phyloP scores from a whole-genome alignment of 2,113 vertebrate species.

The Leucoraja erinaceus region DNA sequence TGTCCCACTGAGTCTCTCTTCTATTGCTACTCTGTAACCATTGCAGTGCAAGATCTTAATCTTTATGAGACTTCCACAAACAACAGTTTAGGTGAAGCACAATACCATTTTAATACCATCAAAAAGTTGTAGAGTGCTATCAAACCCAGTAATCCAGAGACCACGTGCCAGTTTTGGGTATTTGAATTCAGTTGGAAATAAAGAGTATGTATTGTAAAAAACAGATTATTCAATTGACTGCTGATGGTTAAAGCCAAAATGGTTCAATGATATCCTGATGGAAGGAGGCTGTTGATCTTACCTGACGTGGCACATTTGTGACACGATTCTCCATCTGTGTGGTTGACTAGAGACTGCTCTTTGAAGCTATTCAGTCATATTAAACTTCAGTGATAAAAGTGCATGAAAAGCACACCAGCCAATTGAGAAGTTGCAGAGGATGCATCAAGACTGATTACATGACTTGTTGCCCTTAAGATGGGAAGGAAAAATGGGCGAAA shows the following conservation, averaged over 20 bases:
- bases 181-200: constrained; percentile 1
- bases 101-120: no score
- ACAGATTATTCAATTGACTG: not conserved
- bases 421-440: not conserved
- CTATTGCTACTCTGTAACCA: no score
- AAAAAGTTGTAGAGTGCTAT: no score
- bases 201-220: not conserved
- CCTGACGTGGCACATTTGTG: not conserved
- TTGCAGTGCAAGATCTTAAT: no score
- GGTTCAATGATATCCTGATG: not conserved
- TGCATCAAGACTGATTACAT: constrained; percentile 1
- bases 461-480: constrained; percentile 22
- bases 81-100: no score
- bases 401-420: not conserved
- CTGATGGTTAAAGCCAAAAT: not conserved
- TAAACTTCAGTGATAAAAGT: not conserved
- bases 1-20: no score
- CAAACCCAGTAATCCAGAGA: not conserved
- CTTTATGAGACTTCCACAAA: no score
- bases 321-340: not conserved
- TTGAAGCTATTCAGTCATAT: not conserved
- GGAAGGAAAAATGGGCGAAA: not conserved
- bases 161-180: not conserved
- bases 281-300: not conserved
- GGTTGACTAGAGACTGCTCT: not conserved